Conservation (phyloP, 2,888 invertebrate species). For the Eristalis tenax region DNA sequence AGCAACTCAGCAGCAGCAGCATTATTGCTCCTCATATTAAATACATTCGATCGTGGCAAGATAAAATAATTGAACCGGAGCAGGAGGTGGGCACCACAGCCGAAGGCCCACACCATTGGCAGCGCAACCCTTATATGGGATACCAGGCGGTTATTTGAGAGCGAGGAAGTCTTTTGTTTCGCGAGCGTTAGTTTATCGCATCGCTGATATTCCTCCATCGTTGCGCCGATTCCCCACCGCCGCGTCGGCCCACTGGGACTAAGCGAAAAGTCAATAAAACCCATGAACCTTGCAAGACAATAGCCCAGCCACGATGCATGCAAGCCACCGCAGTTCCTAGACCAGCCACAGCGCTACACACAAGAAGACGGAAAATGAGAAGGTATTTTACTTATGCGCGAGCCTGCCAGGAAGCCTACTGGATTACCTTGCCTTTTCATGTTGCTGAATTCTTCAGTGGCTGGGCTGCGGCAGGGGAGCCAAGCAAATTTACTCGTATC, state of each 20-base stretch:
- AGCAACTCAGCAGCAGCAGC: constrained; percentile 19
- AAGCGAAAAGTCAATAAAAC: constrained; percentile 66
- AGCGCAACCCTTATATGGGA: constrained; percentile 63
- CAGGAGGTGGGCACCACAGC: constrained; percentile 11
- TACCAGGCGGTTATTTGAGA: constrained; percentile 57
- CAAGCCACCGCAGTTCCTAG: constrained; percentile 15
- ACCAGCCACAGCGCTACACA: constrained; percentile 28
- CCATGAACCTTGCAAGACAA: constrained; percentile 66
- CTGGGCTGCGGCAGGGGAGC: neutral
- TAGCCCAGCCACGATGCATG: constrained; percentile 25
- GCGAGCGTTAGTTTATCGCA: constrained; percentile 70
- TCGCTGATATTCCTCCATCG: constrained; percentile 31
- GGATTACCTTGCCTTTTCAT: constrained; percentile 66
- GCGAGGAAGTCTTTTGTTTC: constrained; percentile 66
- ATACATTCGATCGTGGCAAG: constrained; percentile 76
- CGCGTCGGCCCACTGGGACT: neutral
- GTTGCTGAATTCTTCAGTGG: constrained; percentile 59
- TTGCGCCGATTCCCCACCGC: neutral
- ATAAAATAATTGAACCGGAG: constrained; percentile 77
- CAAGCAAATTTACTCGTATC: constrained; percentile 57
- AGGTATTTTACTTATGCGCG: constrained; percentile 66
- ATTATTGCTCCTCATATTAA: constrained; percentile 66
- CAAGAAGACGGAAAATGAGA: constrained; percentile 16
- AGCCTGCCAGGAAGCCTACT: constrained; percentile 67
- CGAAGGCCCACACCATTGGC: constrained; percentile 39